Evolutionary conservation across 2,888 invertebrate species (phyloP).

Genomic region (Melolontha melolontha): DNA sequence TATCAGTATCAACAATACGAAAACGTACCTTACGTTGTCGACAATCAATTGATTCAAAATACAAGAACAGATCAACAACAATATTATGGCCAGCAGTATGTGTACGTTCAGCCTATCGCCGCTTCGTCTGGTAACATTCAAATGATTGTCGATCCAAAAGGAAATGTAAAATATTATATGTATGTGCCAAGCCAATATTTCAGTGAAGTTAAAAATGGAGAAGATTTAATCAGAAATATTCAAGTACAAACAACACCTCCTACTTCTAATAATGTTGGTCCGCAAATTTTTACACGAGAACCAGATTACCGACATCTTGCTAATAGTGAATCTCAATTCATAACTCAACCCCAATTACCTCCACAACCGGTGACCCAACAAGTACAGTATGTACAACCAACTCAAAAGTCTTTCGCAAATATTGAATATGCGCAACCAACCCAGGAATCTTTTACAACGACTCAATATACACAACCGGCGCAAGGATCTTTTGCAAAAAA

Average conservation of each 20-base stretch:
- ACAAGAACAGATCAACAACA: conserved; percentile 52
- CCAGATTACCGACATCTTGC: conserved; percentile 39
- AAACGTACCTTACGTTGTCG: conserved; percentile 57
- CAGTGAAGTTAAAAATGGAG: conserved; percentile 29
- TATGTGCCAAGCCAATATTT: conserved; percentile 54
- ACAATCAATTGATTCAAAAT: conserved; percentile 54
- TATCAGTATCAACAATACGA: conserved; percentile 55
- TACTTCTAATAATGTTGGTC: conserved; percentile 30
- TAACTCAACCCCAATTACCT: conserved; percentile 37
- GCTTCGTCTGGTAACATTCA: conserved; percentile 58
- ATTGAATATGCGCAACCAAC: conserved; percentile 41
- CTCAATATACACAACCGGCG: conserved; percentile 24
- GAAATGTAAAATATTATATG: conserved; percentile 59
- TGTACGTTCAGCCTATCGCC: conserved; percentile 54
- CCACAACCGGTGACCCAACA: conserved; percentile 41
- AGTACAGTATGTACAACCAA: conserved; percentile 32
- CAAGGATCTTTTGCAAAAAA: conserved; percentile 9
- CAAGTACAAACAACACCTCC: conserved; percentile 32
- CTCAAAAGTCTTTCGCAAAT: conserved; percentile 17
- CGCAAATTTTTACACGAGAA: conserved; percentile 43
- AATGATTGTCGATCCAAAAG: conserved; percentile 60
- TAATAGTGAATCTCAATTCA: conserved; percentile 31
- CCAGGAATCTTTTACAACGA: conserved; percentile 5
- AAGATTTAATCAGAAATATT: conserved; percentile 33
- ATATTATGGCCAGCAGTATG: conserved; percentile 60